phyloP scores from a whole-genome alignment of 1,140 invertebrate species.

The Oncopeltus fasciatus region DNA sequence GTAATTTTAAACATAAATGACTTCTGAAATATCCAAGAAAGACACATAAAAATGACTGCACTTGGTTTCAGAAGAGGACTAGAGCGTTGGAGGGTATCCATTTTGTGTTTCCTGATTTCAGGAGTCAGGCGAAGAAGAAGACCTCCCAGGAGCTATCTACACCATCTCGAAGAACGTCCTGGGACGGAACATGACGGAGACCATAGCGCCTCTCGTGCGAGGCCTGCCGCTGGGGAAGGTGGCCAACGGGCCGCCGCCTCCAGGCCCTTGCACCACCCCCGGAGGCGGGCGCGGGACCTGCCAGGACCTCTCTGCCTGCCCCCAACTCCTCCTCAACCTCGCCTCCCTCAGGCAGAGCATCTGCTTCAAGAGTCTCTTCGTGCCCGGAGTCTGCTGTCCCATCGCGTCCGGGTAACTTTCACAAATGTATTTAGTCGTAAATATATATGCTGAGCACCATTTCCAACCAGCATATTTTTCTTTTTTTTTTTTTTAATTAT shows the following conservation, averaged over 20 bases:
- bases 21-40: too few species aligned
- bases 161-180: slow-evolving; percentile 67
- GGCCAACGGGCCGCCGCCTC: slow-evolving; percentile 18
- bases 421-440: too few species aligned
- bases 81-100: too few species aligned
- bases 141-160: slow-evolving; percentile 55
- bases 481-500: too few species aligned
- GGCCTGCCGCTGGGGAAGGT: slow-evolving; percentile 38
- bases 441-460: too few species aligned
- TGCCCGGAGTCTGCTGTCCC: slow-evolving; percentile 83
- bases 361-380: slow-evolving; percentile 81
- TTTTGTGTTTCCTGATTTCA: too few species aligned
- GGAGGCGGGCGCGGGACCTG: slow-evolving; percentile 64
- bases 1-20: too few species aligned
- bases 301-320: slow-evolving; percentile 76
- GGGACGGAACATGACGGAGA: slow-evolving; percentile 63
- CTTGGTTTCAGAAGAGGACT: too few species aligned
- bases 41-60: too few species aligned
- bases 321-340: slow-evolving; percentile 69
- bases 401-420: neutral
- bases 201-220: slow-evolving; percentile 55
- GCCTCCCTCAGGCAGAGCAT: slow-evolving; percentile 67
- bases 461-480: too few species aligned
- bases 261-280: slow-evolving; percentile 57
- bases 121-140: slow-evolving; percentile 29